Evolutionary conservation across 1,140 invertebrate species (phyloP), one percentile per base, ranked within the genome.

Genomic region (Maniola jurtina): DNA sequence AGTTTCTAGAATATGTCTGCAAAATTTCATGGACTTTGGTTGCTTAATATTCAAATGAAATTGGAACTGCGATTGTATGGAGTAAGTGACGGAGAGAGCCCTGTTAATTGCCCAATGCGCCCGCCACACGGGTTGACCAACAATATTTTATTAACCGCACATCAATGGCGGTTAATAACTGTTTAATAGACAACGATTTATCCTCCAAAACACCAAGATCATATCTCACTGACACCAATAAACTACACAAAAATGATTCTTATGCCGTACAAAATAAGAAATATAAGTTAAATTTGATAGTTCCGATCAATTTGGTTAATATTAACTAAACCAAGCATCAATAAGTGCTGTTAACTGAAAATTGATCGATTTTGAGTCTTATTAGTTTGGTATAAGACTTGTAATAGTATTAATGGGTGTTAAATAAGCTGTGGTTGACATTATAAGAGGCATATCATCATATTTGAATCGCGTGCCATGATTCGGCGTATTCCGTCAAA

Each of bases 391-490:
- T 6, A 38, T 79, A 80, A 72, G 61, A 50, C 2, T 55, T 65
- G 50, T 10, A 13, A 11, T 55, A 64, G 45, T 52, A 36, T 52
- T 8, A 15, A 33, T 33, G 45, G 59, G 54, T 34, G 25, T 61
- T 60, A 66, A n/a, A 59, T 25, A 63, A 75, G 68, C 72, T 35
- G 15, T 74, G 69, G 75, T 76, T 62, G 61, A 69, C 65, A 68
- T 72, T 73, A 76, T 76, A 86, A 88, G 82, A 86, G 80, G 80
- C 81, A 82, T 87, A 88, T 88, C 84, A 84, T 84, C 84, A 84
- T 84, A 84, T 87, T 83, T 81, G 83, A 88, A 89, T 83, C 85
- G 82, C 85, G 86, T 88, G 84, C 86, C 77, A 75, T 90, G 87
- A 90, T 86, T 87, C 86, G 84, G 87, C 87, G 79, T 81, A 83